Base-by-base conservation (phyloP, 2,888 invertebrate species). In the Blastobasis lacticolella region DNA sequence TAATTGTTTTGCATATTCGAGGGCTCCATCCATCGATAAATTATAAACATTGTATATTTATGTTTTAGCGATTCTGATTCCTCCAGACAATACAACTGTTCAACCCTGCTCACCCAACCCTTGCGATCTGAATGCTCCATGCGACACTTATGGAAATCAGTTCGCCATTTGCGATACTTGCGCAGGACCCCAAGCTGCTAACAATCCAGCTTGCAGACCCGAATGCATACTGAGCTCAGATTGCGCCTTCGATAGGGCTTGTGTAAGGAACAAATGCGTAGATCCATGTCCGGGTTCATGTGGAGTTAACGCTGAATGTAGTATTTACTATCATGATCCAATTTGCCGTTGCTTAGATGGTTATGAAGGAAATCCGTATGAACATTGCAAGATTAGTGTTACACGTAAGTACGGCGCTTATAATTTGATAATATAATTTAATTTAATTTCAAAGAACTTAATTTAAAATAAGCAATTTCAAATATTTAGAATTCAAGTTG, bases 241-340 rank as follows among this genome's bases (percentile, higher is more conserved):
- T 67, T 96, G 96, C 85, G 89, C 92, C 49, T 94, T 94, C 67
- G 88, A 94, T 71, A 92, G 89, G 67, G 94, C 95, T 51, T 96
- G 95, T 69, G 81, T 94, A 49, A 91, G 92, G 57, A 92, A 92
- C 63, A 91, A 89, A 70, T 96, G 96, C 69, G 75, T 91, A 9
- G 93, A 95, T 77, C 95, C 95, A 10, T 95, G 95, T 63, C 92
- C 92, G 6, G 94, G 94, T 48, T 93, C 94, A 4, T 95, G 95
- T 69, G 94, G 95, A 46, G 90, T 93, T 48, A 93, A 92, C 66
- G 93, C 94, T 46, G 71, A 91, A 54, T 95, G 94, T 70, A 84
- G 84, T 42, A 92, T 92, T n/a, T 90, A 93, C 57, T 88, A 91
- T 51, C 94, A 94, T 63, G 90, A 91, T 56, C 94, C 94, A 8